These are phyloP conservation scores for Garra rufa DNA, from an alignment of 2,113 vertebrate species.

Conservation along the genomic window DNA sequence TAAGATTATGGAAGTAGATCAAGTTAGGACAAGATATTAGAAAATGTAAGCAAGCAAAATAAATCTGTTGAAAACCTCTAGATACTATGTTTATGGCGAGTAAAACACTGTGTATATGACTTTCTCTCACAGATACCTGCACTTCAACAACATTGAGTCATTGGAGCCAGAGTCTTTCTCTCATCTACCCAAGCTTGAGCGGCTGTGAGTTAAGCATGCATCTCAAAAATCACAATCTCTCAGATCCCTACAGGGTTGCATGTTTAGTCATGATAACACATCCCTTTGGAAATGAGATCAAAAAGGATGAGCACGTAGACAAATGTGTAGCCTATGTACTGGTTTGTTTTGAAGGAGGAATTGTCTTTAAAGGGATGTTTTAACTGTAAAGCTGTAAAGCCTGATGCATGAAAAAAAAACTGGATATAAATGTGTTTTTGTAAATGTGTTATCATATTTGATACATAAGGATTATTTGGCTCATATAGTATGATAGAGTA, in stretches of 20 bases:
- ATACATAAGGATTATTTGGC: no score
- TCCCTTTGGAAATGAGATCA: not conserved
- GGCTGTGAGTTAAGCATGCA: constrained; percentile 85
- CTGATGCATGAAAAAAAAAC: not conserved
- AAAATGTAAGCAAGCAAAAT: no score
- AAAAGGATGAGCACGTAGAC: not conserved
- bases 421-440: no score
- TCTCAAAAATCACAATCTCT: constrained; percentile 1
- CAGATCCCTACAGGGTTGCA: not conserved
- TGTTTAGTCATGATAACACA: not conserved
- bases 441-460: no score
- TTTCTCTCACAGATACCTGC: constrained; percentile 86
- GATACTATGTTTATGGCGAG: not conserved
- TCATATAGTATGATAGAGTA: no score
- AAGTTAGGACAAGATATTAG: not conserved
- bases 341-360: constrained; percentile 2
- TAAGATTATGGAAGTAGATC: not conserved
- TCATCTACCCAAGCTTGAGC: constrained; percentile 94
- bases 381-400: not conserved
- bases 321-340: not conserved
- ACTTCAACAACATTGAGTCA: constrained; percentile 98
- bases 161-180: constrained; percentile 93
- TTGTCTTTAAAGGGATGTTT: not conserved
- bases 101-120: not conserved
- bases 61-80: not conserved